Percentiles rank a stretch among this genome's conserved stretches.
Evolutionary conservation across 2,888 invertebrate species (phyloP).

Genomic region (Tribolium freemani): DNA sequence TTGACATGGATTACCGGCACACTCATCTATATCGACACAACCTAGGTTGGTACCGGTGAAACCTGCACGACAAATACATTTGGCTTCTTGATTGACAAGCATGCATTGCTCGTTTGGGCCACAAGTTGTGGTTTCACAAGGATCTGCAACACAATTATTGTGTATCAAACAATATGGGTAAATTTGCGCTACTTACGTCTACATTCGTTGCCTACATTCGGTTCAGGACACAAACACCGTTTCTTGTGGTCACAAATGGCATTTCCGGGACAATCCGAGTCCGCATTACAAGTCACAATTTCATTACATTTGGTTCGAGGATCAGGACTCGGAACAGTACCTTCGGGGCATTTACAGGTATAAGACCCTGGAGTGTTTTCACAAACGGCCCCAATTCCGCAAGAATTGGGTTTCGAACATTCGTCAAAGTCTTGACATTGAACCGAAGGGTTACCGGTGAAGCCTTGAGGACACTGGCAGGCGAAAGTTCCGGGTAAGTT

Average conservation of each 20-base stretch:
- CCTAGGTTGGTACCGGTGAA: conserved; percentile 80
- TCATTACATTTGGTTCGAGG: conserved; percentile 86
- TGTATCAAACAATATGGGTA: not conserved
- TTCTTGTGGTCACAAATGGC: conserved; percentile 84
- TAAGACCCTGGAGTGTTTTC: conserved; percentile 83
- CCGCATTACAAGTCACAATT: conserved; percentile 81
- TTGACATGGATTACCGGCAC: conserved; percentile 85
- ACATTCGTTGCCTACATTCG: conserved; percentile 92
- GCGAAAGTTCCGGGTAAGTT: conserved; percentile 85
- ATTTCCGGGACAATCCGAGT: conserved; percentile 90
- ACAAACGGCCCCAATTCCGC: conserved; percentile 87
- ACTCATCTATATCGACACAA: conserved; percentile 92
- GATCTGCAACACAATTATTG: conserved; percentile 75
- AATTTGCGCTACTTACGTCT: conserved; percentile 77
- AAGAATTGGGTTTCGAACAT: conserved; percentile 78
- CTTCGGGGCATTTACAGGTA: conserved; percentile 85
- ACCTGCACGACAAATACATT: conserved; percentile 87
- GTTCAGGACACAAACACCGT: conserved; percentile 90
- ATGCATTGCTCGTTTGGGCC: conserved; percentile 92
- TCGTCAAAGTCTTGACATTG: conserved; percentile 89
- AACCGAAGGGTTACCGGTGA: conserved; percentile 85
- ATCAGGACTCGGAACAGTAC: conserved; percentile 87
- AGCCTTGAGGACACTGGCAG: conserved; percentile 88
- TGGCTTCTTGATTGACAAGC: conserved; percentile 84
- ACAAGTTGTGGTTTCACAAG: conserved; percentile 88